phyloP scores from a whole-genome alignment of 2,888 invertebrate genomes.

The Sicus ferrugineus region DNA sequence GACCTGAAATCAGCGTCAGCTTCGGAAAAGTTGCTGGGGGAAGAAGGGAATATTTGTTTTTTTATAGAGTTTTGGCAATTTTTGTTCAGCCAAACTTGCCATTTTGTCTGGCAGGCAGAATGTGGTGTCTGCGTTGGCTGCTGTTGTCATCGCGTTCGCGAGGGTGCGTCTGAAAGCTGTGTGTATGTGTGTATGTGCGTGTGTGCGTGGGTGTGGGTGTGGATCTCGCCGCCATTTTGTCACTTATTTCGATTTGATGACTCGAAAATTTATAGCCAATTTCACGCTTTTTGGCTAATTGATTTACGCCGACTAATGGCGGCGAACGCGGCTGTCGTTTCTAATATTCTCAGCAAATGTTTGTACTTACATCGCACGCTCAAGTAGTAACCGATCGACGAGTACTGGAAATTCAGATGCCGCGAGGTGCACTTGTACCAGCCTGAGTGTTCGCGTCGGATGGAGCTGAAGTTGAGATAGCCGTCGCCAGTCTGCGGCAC shows the following conservation, averaged over 20 bases:
- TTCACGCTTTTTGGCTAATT: slow-evolving; percentile 52
- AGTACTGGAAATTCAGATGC: slow-evolving; percentile 84
- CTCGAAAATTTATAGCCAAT: slow-evolving; percentile 47
- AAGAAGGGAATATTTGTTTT: neutral
- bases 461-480: slow-evolving; percentile 84
- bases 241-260: slow-evolving; percentile 8
- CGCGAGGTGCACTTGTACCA: slow-evolving; percentile 92
- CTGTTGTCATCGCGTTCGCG: neutral
- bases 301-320: slow-evolving; percentile 34
- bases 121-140: slow-evolving; percentile 15
- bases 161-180: neutral
- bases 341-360: too few relatives aligned
- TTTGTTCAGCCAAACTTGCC: slow-evolving; percentile 8
- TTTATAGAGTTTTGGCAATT: neutral
- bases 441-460: slow-evolving; percentile 82
- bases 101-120: slow-evolving; percentile 17
- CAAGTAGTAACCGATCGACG: slow-evolving; percentile 89
- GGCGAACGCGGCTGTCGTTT: neutral
- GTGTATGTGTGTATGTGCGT: slow-evolving; percentile 1
- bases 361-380: slow-evolving; percentile 85
- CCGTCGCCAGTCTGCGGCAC: slow-evolving; percentile 79
- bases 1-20: neutral
- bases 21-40: neutral
- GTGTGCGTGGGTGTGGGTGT: slow-evolving; percentile 17
- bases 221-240: slow-evolving; percentile 30